A percentile compares a stretch with the other conserved stretches of the same genome.
Evolutionary conservation across 2,113 vertebrate genomes (phyloP).

Genomic region (Miniopterus natalensis): DNA sequence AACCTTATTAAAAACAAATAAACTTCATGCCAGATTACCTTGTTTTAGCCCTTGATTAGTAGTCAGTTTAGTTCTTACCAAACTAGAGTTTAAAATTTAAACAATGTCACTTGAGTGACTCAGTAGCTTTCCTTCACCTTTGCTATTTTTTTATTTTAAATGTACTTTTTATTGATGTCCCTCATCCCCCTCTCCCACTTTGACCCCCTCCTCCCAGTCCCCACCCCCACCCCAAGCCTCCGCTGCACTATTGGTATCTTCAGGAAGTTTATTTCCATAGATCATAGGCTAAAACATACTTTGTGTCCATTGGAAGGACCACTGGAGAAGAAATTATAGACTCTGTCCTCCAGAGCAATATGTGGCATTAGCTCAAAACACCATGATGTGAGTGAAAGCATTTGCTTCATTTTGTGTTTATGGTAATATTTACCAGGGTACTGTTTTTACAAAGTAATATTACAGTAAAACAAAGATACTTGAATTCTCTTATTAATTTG

Average conservation of each 20-base stretch:
- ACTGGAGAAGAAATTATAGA: background rate
- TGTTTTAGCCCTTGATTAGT: background rate
- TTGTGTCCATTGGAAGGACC: background rate
- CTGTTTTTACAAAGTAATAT: background rate
- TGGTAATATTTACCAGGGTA: background rate
- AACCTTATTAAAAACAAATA: background rate
- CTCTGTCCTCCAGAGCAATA: background rate
- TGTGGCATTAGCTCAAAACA: background rate
- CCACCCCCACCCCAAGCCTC: too few species aligned
- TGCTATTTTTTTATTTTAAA: background rate
- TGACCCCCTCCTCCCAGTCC: too few species aligned
- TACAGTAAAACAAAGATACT: background rate
- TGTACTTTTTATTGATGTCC: too few species aligned
- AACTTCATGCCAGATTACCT: background rate
- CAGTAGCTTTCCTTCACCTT: background rate
- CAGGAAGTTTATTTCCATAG: background rate
- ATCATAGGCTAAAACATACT: background rate
- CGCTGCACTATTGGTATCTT: background rate
- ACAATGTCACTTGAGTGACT: background rate
- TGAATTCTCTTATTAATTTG: constrained; percentile 7
- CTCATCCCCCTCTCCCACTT: too few species aligned
- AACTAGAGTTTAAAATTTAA: background rate
- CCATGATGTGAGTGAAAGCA: background rate
- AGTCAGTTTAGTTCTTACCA: background rate
- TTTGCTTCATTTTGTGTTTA: background rate